Conservation (phyloP, 2,113 vertebrate genomes). For the Mus spicilegus region DNA sequence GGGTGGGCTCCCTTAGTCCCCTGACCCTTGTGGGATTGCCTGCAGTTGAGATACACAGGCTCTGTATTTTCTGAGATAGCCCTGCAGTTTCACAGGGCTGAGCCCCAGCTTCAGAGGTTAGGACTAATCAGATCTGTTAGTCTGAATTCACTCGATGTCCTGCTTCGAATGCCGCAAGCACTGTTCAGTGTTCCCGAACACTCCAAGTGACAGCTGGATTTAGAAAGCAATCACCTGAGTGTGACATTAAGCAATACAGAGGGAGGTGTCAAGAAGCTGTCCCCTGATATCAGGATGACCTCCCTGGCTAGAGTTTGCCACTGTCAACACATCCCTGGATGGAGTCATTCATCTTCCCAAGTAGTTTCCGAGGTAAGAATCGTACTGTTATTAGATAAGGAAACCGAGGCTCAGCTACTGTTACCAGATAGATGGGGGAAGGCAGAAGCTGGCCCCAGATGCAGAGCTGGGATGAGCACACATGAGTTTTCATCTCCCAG, state of each 20-base stretch:
- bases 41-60: not conserved
- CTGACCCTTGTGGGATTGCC: not conserved
- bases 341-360: slow-evolving; percentile 38
- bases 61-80: not conserved
- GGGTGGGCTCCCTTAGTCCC: not conserved
- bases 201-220: not conserved
- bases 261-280: not conserved
- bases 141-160: not conserved
- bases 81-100: not conserved
- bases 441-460: not conserved
- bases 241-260: not conserved
- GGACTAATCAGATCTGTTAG: not conserved
- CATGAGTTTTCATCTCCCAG: not conserved
- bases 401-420: not conserved
- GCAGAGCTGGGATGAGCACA: not conserved
- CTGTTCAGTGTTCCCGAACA: slow-evolving; percentile 39
- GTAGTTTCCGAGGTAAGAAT: not conserved
- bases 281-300: not conserved
- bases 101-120: not conserved
- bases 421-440: not conserved
- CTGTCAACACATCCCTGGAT: not conserved
- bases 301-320: not conserved
- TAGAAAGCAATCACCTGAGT: slow-evolving; percentile 39
- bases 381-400: not conserved
- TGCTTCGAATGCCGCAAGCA: not conserved